A percentile compares a stretch with the other conserved stretches of the same genome.
These are phyloP conservation scores for Drosophila arizonae DNA, from an alignment of 1,140 invertebrate genomes.

Conservation along the genomic window DNA sequence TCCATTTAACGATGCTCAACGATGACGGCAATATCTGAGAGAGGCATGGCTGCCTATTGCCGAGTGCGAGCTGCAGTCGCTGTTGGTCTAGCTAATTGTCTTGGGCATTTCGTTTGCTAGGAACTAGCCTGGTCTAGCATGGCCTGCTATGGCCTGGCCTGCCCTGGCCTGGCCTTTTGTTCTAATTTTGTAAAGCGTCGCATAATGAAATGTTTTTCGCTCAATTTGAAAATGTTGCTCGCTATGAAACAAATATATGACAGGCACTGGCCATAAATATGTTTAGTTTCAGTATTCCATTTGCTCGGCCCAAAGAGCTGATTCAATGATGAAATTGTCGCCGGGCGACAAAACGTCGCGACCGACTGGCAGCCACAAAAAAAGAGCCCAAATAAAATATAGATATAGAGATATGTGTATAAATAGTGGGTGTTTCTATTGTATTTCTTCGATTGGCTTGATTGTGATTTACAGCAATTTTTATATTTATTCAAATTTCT, in stretches of 20 bases:
- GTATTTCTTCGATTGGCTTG: constrained; percentile 71
- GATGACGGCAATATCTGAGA: constrained; percentile 30
- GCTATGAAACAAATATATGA: constrained; percentile 79
- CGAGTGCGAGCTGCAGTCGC: constrained; percentile 12
- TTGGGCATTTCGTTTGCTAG: constrained; percentile 23
- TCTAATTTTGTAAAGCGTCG: constrained; percentile 52
- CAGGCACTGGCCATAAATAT: constrained; percentile 68
- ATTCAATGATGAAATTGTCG: constrained; percentile 66
- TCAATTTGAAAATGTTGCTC: constrained; percentile 74
- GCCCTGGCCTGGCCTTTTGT: constrained; percentile 33
- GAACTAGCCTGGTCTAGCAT: constrained; percentile 16
- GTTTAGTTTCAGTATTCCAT: constrained; percentile 44
- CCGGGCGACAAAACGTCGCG: constrained; percentile 54
- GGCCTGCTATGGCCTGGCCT: not conserved
- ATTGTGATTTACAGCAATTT: constrained; percentile 78
- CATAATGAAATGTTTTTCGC: constrained; percentile 80
- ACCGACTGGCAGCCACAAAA: constrained; percentile 41
- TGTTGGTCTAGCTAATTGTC: constrained; percentile 60
- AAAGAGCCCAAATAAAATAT: constrained; percentile 1
- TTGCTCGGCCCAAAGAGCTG: constrained; percentile 35
- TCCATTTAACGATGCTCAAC: constrained; percentile 33
- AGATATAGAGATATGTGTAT: constrained; percentile 16
- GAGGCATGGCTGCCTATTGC: not conserved
- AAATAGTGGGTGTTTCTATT: constrained; percentile 76
- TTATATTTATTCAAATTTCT: constrained; percentile 76